Percentiles rank a stretch among this genome's conserved stretches.
Conservation (phyloP, 1,140 invertebrate genomes). For the Carposina sasakii region DNA sequence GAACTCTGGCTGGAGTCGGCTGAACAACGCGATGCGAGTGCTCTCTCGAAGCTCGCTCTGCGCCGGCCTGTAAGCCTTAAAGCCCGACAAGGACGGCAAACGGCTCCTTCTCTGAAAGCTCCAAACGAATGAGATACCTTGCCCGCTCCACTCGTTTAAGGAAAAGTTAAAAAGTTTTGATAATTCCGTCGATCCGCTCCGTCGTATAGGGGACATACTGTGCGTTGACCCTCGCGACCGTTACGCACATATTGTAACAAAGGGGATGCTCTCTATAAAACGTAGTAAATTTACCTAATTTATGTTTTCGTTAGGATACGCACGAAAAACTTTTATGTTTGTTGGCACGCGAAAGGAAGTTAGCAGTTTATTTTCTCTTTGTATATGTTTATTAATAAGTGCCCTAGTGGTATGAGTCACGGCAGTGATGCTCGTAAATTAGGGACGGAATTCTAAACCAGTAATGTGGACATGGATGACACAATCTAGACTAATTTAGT, state of each 20-base stretch:
- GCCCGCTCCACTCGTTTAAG: conserved; percentile 43
- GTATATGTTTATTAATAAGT: conserved; percentile 59
- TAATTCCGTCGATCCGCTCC: conserved; percentile 58
- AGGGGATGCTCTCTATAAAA: conserved; percentile 65
- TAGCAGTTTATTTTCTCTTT: conserved; percentile 55
- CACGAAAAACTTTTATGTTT: conserved; percentile 67
- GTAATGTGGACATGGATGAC: conserved; percentile 36
- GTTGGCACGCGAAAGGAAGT: conserved; percentile 66
- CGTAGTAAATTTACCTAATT: conserved; percentile 67
- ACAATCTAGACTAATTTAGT: conserved; percentile 35
- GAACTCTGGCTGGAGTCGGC: conserved; percentile 33
- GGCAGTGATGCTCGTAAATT: conserved; percentile 48
- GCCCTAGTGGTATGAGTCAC: conserved; percentile 51
- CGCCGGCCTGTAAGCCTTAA: conserved; percentile 27
- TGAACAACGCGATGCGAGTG: conserved; percentile 38
- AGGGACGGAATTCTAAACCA: conserved; percentile 47
- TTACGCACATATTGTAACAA: conserved; percentile 67
- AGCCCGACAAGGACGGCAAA: conserved; percentile 46
- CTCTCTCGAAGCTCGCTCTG: conserved; percentile 31
- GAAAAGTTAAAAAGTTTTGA: conserved; percentile 70
- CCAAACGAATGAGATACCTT: conserved; percentile 42
- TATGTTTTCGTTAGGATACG: conserved; percentile 68
- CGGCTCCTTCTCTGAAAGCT: conserved; percentile 27
- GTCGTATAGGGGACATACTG: conserved; percentile 51
- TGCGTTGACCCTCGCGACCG: conserved; percentile 57